phyloP scores from a whole-genome alignment of 2,113 vertebrate species.

The Phalacrocorax aristotelis region DNA sequence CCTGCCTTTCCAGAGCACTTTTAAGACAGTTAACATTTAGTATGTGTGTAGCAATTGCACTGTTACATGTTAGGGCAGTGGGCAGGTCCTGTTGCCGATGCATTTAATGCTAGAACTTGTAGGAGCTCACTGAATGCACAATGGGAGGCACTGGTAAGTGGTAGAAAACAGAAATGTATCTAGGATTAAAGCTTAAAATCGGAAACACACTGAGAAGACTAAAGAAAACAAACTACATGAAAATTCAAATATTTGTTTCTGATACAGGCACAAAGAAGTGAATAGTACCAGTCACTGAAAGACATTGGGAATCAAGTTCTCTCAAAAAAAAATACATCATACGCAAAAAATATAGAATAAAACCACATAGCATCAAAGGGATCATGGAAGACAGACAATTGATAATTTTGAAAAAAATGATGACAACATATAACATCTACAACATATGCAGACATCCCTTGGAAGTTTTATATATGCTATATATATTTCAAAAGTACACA shows the following conservation, averaged over 20 bases:
- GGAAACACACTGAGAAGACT: not conserved
- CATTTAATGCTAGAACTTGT: not conserved
- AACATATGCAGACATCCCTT: constrained; percentile 22
- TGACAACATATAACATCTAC: not conserved
- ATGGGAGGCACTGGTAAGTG: fast-evolving
- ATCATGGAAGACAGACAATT: not conserved
- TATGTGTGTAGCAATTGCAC: not conserved
- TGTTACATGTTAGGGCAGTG: not conserved
- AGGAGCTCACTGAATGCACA: not conserved
- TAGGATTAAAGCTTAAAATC: not conserved
- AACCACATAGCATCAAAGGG: not conserved
- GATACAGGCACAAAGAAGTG: not conserved
- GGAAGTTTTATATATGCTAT: constrained; percentile 11
- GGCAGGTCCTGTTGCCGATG: not conserved
- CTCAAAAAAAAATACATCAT: not conserved
- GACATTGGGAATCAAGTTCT: not conserved
- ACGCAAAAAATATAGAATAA: not conserved
- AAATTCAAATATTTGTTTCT: not conserved
- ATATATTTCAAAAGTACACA: constrained; percentile 56
- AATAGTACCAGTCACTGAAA: not conserved
- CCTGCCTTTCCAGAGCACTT: not conserved
- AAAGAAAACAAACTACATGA: not conserved
- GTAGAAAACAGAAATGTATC: not conserved
- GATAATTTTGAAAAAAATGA: not conserved
- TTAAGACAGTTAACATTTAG: not conserved